Evolutionary conservation across 1,140 invertebrate species (phyloP).

Genomic region (Hestina assimilis): DNA sequence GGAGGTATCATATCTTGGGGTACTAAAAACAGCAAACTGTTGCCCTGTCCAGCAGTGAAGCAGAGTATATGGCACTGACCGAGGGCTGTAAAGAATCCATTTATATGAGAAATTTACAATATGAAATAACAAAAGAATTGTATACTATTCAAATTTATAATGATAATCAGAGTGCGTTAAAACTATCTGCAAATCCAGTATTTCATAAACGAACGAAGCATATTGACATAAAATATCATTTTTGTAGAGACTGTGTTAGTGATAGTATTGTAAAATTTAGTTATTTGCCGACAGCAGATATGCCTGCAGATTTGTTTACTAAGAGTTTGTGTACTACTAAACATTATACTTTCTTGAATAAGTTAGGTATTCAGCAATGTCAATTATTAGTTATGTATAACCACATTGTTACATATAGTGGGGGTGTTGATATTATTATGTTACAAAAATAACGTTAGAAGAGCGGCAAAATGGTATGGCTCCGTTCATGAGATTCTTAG

Average conservation of each 20-base stretch:
- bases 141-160: slow-evolving; percentile 2
- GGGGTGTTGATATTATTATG: too few relatives aligned
- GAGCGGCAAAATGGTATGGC: too few relatives aligned
- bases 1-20: slow-evolving; percentile 27
- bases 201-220: slow-evolving; percentile 11
- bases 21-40: background rate
- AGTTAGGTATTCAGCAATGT: background rate
- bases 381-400: too few relatives aligned
- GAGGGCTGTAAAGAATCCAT: slow-evolving; percentile 5
- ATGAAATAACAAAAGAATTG: background rate
- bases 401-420: too few relatives aligned
- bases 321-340: slow-evolving; percentile 12
- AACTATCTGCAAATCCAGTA: background rate
- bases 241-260: slow-evolving; percentile 14
- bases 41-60: background rate
- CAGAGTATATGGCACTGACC: background rate
- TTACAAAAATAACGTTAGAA: too few relatives aligned
- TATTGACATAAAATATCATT: slow-evolving; percentile 8
- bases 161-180: slow-evolving; percentile 3
- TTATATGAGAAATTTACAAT: background rate
- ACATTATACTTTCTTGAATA: slow-evolving; percentile 17
- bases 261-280: slow-evolving; percentile 19
- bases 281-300: slow-evolving; percentile 17
- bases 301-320: slow-evolving; percentile 26
- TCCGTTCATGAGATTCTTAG: too few relatives aligned